A percentile compares a stretch with the other conserved stretches of the same genome.
phyloP scores from a whole-genome alignment of 2,113 vertebrate genomes.

The Ifrita kowaldi region DNA sequence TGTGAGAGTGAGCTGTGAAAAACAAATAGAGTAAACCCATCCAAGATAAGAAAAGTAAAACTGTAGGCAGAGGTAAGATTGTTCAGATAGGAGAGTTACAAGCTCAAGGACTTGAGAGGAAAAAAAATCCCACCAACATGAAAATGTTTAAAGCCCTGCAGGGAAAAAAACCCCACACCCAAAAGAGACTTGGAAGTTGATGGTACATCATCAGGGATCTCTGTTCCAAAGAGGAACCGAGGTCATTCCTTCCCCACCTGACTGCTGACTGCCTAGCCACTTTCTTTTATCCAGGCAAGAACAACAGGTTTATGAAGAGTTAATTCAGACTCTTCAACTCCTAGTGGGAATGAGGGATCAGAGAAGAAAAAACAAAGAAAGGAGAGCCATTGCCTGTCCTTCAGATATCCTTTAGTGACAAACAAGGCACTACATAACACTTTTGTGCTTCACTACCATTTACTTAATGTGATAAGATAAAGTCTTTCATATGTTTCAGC shows the following conservation, averaged over 20 bases:
- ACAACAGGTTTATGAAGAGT: background rate
- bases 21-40: background rate
- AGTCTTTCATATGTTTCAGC: background rate
- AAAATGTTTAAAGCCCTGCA: background rate
- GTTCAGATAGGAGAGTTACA: background rate
- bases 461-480: background rate
- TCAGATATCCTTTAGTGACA: background rate
- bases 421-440: background rate
- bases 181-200: background rate
- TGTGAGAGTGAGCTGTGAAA: background rate
- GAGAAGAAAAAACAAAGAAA: background rate
- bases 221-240: background rate
- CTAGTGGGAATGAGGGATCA: background rate
- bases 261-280: background rate
- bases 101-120: background rate
- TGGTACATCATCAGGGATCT: background rate
- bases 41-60: background rate
- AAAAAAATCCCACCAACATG: background rate
- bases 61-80: background rate
- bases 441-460: background rate
- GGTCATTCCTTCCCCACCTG: background rate
- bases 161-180: accelerated
- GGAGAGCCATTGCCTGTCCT: background rate
- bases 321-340: background rate
- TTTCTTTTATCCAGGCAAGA: background rate